phyloP scores from a whole-genome alignment of 2,888 invertebrate genomes.

The Machimus rusticus region DNA sequence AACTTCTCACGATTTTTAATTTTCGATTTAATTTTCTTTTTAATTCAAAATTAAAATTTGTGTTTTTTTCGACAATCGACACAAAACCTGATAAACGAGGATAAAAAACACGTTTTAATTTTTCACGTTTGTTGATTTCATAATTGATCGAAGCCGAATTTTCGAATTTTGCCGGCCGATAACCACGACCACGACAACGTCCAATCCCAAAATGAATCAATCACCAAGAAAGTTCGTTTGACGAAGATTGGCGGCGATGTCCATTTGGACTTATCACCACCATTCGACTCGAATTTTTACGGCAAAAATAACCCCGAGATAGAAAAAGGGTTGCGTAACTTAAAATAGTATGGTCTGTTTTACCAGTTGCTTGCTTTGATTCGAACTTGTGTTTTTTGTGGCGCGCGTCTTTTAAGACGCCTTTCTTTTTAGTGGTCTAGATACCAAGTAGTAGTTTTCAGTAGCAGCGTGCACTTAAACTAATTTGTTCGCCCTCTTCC shows the following conservation, averaged over 20 bases:
- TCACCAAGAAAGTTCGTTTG: constrained; percentile 1
- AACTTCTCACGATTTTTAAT: not conserved
- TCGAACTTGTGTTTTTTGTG: not conserved
- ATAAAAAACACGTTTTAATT: not conserved
- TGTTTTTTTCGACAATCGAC: not conserved
- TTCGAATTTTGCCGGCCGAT: not conserved
- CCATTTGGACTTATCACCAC: constrained; percentile 16
- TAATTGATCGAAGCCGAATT: constrained; percentile 1
- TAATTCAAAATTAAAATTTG: not conserved
- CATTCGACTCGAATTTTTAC: not conserved
- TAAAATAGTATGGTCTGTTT: constrained; percentile 7
- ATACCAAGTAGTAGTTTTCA: not conserved
- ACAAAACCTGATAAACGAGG: not conserved
- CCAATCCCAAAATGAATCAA: constrained; percentile 8
- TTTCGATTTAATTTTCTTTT: not conserved
- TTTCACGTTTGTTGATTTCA: constrained; percentile 22
- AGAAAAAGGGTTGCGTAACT: constrained; percentile 34
- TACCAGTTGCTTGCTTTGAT: not conserved
- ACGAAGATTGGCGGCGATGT: not conserved
- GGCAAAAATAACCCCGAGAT: constrained; percentile 17
- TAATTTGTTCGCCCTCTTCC: constrained; percentile 28
- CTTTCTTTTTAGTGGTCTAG: constrained; percentile 1
- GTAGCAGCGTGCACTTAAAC: constrained; percentile 34
- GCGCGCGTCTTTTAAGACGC: not conserved
- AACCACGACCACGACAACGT: not conserved